phyloP scores from a whole-genome alignment of 1,140 invertebrate species.

The Argopecten irradians region DNA sequence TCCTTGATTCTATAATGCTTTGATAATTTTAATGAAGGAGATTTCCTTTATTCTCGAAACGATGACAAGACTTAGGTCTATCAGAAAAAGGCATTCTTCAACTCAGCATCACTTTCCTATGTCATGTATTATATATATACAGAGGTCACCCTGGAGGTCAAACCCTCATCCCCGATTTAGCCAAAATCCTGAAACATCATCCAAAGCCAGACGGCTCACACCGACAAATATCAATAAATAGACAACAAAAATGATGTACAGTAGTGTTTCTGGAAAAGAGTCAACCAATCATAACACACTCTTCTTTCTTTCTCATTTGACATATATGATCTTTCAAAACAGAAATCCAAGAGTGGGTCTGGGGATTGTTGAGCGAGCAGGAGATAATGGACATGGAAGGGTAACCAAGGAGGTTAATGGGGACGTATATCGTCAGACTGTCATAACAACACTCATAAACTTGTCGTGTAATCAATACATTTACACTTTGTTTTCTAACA shows the following conservation, averaged over 20 bases:
- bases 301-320: background rate
- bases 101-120: too few species aligned
- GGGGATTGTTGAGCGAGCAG: background rate
- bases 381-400: background rate
- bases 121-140: background rate
- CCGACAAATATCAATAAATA: background rate
- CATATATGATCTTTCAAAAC: background rate
- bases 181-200: background rate
- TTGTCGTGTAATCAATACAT: background rate
- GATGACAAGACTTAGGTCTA: too few species aligned
- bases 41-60: too few species aligned
- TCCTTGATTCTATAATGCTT: too few species aligned
- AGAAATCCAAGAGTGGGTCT: background rate
- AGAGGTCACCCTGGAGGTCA: background rate
- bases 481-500: background rate
- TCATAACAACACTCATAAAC: background rate
- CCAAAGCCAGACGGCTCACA: background rate
- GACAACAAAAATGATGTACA: background rate
- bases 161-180: background rate
- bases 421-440: background rate
- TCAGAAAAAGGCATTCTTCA: too few species aligned
- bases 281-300: background rate
- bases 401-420: background rate
- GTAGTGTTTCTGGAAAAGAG: background rate
- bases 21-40: too few species aligned